Evolutionary conservation across 1,140 invertebrate genomes (phyloP), one percentile per base, ranked within the genome.

Genomic region (Apis laboriosa): DNA sequence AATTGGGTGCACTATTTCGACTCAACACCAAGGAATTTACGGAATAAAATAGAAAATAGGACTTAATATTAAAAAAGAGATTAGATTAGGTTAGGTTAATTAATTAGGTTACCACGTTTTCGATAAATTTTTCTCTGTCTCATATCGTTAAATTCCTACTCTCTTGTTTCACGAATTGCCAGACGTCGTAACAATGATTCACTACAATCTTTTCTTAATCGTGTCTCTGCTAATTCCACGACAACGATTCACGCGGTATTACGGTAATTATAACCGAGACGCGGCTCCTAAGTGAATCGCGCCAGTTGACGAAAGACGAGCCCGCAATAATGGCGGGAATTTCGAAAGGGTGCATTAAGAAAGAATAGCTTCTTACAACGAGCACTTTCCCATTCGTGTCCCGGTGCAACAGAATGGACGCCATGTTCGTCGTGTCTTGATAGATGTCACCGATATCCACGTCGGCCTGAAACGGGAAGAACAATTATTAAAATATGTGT

Each of bases 371-470:
- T 87, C 97, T 97, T 95, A 98, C 97, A 96, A 98, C 96, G 90
- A 97, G 95, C 84, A 98, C 94, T 93, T 96, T 96, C 77, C 97
- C 97, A 93, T 96, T 96, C 88, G 95, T 93, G 86, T 96, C 95
- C 91, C 97, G 97, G 90, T 97, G 96, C 90, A 98, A 95, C 63
- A 98, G 94, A 90, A 98, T 95, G 15, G 98, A 97, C 34, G 98
- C 97, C 94, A 97, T 96, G 90, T 97, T 98, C 34, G 95, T 94
- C 84, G 97, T 95, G 93, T 98, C 98, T 91, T 98, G 97, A 94
- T 97, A 98, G 28, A 97, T 95, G 77, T 98, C 96, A 51, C 98
- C 98, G 78, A 98, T 95, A 83, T 97, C 95, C 79, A 95, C 94
- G 79, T 94, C 95, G 88, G 94, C 93, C 95, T 97, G 93, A 17